Conservation (phyloP, 2,797 vertebrate species). For the Aulostomus chinensis region DNA sequence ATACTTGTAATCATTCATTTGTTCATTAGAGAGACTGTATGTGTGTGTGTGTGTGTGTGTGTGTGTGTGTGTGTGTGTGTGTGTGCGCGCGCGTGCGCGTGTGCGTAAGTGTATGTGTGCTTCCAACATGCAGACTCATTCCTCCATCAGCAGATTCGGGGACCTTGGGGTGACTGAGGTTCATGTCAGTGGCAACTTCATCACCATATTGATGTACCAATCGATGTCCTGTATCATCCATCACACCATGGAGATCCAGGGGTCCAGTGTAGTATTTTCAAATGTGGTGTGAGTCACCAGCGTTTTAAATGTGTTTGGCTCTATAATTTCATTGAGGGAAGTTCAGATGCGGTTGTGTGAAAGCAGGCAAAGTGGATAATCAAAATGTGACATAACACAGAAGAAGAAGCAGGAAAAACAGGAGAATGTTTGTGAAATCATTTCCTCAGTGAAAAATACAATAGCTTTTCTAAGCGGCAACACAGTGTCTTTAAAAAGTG, state of each 20-base stretch:
- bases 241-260: constrained; percentile 39
- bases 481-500: neutral
- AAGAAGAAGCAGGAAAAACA: constrained; percentile 30
- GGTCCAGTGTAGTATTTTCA: neutral
- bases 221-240: constrained; percentile 53
- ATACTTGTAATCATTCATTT: too few species aligned
- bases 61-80: neutral
- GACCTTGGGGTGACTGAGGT: constrained; percentile 37
- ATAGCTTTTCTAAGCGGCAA: neutral
- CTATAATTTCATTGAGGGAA: too few species aligned
- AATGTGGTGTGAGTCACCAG: neutral
- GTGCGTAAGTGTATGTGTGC: neutral
- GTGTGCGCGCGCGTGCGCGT: too few species aligned
- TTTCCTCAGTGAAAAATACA: constrained; percentile 2
- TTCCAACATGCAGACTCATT: constrained; percentile 29
- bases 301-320: neutral
- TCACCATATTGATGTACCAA: constrained; percentile 51
- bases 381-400: constrained; percentile 9
- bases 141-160: constrained; percentile 57
- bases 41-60: too few species aligned
- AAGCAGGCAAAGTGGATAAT: constrained; percentile 10
- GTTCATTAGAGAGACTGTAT: too few species aligned
- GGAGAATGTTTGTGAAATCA: constrained; percentile 21
- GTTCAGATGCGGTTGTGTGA: too few species aligned
- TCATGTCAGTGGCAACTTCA: constrained; percentile 28